A percentile compares a stretch with the other conserved stretches of the same genome.
phyloP scores from a whole-genome alignment of 1,140 invertebrate genomes.

The Pseudomyrmex pallidus region DNA sequence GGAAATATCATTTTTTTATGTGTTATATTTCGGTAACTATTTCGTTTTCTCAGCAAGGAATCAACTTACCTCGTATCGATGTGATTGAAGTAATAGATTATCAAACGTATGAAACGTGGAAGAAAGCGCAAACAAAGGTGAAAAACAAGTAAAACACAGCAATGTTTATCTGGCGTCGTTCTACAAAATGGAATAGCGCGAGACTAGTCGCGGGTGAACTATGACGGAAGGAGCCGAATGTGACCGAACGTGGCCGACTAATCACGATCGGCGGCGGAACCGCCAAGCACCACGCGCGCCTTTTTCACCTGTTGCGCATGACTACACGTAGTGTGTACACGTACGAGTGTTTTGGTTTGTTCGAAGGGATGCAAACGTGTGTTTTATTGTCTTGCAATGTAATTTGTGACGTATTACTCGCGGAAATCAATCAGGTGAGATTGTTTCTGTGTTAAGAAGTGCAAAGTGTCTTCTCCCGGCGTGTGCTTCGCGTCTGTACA shows the following conservation, averaged over 20 bases:
- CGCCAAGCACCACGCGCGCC: constrained; percentile 53
- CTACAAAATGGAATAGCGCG: not conserved
- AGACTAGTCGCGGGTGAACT: not conserved
- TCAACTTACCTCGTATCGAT: no score
- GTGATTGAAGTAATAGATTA: no score
- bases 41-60: no score
- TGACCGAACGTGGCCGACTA: not conserved
- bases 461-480: not conserved
- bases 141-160: not conserved
- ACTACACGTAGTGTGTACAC: not conserved
- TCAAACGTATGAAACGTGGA: not conserved
- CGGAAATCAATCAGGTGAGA: no score
- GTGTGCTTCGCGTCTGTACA: not conserved
- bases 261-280: not conserved
- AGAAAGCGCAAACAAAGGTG: not conserved
- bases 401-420: not conserved
- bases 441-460: not conserved
- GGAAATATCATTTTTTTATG: no score
- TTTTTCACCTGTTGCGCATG: constrained; percentile 65
- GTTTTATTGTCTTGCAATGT: not conserved
- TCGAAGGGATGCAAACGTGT: not conserved
- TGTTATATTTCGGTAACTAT: no score
- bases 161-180: not conserved
- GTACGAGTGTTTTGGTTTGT: not conserved
- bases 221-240: not conserved